Base-by-base conservation (phyloP, 1,140 invertebrate species). In the Leucophenga varia region DNA sequence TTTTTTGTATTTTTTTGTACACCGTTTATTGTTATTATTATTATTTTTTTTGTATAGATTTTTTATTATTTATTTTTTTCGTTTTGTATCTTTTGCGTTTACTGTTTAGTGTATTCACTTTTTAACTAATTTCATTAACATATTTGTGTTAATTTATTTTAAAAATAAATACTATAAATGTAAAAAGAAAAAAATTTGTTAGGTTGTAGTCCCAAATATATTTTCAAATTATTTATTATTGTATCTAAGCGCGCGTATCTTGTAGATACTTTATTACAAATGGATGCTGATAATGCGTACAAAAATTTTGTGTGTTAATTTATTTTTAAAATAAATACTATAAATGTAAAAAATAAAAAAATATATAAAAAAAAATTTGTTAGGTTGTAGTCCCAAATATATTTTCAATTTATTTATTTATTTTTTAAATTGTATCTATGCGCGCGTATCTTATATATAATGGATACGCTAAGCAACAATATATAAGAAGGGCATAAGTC, bases 71-170 rank as follows among this genome's bases (percentile, higher is more conserved):
- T 39, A 20, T 44, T 41, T 44, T 40, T 54, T 37, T 41, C 30
- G 30, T 34, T 18, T 39, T 42, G 49, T 52, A 43, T n/a, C 4
- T n/a, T 14, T n/a, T 34, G 31, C 13, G 42, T 53, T 61, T 61
- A n/a, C n/a, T n/a, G n/a, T n/a, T n/a, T n/a, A n/a, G n/a, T n/a
- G n/a, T n/a, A n/a, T 65, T 61, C 61, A 67, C 63, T 67, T 63
- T 67, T 63, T 30, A 59, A 59, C 63, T 67, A 70, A 65, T 63
- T 65, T 61, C 55, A 61, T 70, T 70, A 70, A 58, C 65, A 57
- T 50, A 37, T 41, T 52, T 49, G 59, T 65, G 65, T 60, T 70
- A 70, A 70, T 70, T 59, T 54, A 17, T 37, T 34, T 25, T 25
- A 10, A 25, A 25, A 25, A 25, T 25, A 35, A 35, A 35, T 13